phyloP scores from a whole-genome alignment of 2,797 vertebrate species.

The Xiphorhynchus erythropygius region DNA sequence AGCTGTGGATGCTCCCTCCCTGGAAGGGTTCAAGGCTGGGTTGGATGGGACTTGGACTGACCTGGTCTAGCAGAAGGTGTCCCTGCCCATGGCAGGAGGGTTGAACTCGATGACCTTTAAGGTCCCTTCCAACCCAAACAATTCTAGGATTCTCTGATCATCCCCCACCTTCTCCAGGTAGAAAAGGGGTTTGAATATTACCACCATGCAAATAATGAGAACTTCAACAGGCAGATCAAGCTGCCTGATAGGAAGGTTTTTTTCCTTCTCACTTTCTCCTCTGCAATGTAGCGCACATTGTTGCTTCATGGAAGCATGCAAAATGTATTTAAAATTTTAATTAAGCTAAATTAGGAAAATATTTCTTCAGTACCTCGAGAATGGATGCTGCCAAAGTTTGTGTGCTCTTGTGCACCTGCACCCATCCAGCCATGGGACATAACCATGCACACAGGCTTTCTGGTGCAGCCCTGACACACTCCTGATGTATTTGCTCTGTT shows the following conservation, averaged over 20 bases:
- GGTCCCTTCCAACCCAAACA: background rate
- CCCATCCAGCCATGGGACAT: fast-evolving
- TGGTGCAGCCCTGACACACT: background rate
- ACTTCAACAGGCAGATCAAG: background rate
- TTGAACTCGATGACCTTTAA: background rate
- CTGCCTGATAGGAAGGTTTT: background rate
- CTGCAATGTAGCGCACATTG: background rate
- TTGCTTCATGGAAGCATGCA: background rate
- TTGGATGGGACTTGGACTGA: background rate
- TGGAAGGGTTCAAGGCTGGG: background rate
- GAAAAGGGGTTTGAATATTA: background rate
- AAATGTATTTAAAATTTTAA: background rate
- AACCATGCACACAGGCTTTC: background rate
- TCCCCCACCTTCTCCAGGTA: background rate
- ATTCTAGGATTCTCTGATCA: background rate
- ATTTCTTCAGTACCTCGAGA: background rate
- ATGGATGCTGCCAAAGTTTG: background rate
- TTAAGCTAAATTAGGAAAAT: background rate
- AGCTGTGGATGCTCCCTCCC: background rate
- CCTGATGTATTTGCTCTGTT: background rate
- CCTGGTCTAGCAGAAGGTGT: background rate
- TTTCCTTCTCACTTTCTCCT: background rate
- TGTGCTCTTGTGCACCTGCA: background rate
- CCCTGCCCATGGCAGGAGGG: background rate
- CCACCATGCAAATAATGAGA: background rate